Conservation (phyloP, 1,140 invertebrate genomes). For the Danaus plexippus region DNA sequence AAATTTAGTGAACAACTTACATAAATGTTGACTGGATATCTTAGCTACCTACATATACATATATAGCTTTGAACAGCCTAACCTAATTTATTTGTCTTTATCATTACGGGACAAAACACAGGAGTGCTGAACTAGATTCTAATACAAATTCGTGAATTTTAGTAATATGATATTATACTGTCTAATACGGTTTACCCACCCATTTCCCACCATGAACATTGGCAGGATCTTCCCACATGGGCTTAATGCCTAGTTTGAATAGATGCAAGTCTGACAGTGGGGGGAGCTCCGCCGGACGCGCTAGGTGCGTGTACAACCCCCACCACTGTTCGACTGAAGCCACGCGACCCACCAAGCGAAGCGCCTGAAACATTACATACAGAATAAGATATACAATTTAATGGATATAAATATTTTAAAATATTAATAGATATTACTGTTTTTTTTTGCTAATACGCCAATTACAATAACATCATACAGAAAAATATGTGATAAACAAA, state of each 20-base stretch:
- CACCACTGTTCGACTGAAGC: conserved; percentile 97
- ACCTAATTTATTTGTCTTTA: too few species aligned
- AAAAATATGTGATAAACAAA: too few species aligned
- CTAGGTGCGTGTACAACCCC: conserved; percentile 93
- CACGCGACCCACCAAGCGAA: conserved; percentile 88
- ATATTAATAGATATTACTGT: not conserved
- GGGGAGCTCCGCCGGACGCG: conserved; percentile 88
- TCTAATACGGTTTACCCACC: conserved; percentile 72
- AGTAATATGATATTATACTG: too few species aligned
- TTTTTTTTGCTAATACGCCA: too few species aligned
- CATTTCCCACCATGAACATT: conserved; percentile 98
- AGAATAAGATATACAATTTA: not conserved
- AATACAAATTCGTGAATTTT: too few species aligned
- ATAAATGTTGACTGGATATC: too few species aligned
- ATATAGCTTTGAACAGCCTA: too few species aligned
- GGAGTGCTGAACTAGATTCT: too few species aligned
- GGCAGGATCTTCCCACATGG: conserved; percentile 98
- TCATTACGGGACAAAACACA: too few species aligned
- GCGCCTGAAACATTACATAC: conserved; percentile 69
- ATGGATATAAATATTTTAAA: conserved; percentile 3
- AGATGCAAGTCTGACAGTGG: conserved; percentile 96
- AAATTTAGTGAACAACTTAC: too few species aligned
- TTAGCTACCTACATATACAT: too few species aligned
- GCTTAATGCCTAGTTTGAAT: conserved; percentile 98
- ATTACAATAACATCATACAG: too few species aligned